These are phyloP conservation scores for Plebejus argus DNA, from an alignment of 2,888 invertebrate genomes.

Conservation along the genomic window DNA sequence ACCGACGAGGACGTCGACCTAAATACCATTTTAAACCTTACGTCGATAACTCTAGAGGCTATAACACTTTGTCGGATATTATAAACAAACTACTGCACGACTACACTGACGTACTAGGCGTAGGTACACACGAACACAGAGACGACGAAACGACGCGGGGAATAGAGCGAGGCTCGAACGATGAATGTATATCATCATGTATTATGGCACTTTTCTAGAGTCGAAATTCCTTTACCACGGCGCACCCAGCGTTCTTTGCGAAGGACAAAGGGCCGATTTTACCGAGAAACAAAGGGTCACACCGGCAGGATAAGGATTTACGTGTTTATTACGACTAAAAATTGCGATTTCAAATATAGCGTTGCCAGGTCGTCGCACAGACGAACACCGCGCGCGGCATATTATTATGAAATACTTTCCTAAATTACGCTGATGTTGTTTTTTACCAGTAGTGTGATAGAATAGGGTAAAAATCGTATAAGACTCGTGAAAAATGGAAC, in stretches of 20 bases:
- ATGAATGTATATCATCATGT: conserved; percentile 70
- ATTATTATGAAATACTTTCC: conserved; percentile 67
- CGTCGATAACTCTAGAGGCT: conserved; percentile 55
- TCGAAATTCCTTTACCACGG: conserved; percentile 73
- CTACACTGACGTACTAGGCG: conserved; percentile 67
- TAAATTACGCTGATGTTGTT: conserved; percentile 34
- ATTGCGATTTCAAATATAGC: conserved; percentile 58
- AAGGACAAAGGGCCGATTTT: conserved; percentile 77
- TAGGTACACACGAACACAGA: conserved; percentile 66
- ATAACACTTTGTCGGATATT: conserved; percentile 65
- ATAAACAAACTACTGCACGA: conserved; percentile 82
- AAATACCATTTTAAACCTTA: conserved; percentile 72
- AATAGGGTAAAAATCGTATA: conserved; percentile 12
- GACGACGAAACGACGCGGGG: conserved; percentile 70
- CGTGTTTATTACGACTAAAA: conserved; percentile 56
- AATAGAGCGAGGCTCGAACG: conserved; percentile 62
- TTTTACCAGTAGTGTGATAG: conserved; percentile 33
- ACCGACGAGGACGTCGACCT: conserved; percentile 78
- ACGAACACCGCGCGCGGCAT: conserved; percentile 61
- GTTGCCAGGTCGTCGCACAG: conserved; percentile 69
- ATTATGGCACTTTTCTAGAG: conserved; percentile 78
- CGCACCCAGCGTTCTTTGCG: conserved; percentile 70
- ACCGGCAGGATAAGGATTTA: conserved; percentile 66
- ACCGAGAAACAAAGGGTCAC: conserved; percentile 75
- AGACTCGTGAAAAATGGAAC: conserved; percentile 45